Evolutionary conservation across 2,797 vertebrate species (phyloP).

Genomic region (Myotis pilosus): DNA sequence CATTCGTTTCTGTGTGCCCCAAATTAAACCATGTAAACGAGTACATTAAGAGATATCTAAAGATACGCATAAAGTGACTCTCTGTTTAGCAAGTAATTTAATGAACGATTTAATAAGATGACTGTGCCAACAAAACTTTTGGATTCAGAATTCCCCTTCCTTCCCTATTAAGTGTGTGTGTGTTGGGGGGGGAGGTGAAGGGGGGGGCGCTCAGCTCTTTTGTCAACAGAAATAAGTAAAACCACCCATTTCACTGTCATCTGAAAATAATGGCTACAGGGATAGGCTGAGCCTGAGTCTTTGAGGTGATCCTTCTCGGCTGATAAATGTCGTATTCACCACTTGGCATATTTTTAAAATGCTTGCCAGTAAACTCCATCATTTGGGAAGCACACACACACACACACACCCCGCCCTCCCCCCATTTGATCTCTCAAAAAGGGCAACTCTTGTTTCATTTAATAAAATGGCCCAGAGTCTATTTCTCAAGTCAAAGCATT

Average conservation of each 20-base stretch:
- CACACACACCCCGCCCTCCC: not conserved
- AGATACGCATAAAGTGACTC: not conserved
- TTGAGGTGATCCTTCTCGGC: not conserved
- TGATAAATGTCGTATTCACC: not conserved
- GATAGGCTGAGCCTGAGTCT: not conserved
- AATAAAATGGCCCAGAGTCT: not conserved
- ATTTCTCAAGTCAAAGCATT: not conserved
- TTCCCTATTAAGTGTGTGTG: not conserved
- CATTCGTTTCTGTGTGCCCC: not conserved
- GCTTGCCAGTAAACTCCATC: not conserved
- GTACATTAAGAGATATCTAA: not conserved
- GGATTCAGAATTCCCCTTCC: not conserved
- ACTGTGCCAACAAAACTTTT: conserved; percentile 56
- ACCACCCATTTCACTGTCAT: not conserved
- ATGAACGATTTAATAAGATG: not conserved
- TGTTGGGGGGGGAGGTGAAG: no score
- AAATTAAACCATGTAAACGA: not conserved
- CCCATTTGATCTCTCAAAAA: not conserved
- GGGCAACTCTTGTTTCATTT: not conserved
- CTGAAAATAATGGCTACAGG: not conserved
- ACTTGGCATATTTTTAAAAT: not conserved
- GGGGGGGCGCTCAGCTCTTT: not conserved
- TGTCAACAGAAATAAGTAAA: not conserved
- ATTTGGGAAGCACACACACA: not conserved
- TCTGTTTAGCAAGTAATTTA: not conserved